Conservation (phyloP, 2,113 vertebrate genomes). For the Hirundichthys speculiger region DNA sequence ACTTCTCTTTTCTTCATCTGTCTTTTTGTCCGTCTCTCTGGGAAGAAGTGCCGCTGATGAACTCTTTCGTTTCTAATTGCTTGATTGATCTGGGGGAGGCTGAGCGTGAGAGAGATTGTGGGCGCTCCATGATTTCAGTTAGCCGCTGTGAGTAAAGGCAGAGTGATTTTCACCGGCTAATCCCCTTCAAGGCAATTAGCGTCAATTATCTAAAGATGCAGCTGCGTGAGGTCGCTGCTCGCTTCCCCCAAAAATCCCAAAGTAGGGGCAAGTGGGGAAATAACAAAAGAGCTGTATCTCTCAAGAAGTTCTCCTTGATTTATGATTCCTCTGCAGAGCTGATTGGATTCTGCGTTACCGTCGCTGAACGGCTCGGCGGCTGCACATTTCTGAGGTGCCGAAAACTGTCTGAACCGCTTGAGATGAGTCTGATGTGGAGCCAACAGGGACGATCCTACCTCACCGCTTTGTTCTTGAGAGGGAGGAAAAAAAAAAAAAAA, state of each 20-base stretch:
- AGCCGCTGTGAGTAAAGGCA: conserved; percentile 55
- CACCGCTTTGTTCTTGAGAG: conserved; percentile 10
- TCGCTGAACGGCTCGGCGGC: conserved; percentile 29
- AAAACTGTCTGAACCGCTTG: conserved; percentile 33
- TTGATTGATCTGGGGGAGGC: conserved; percentile 72
- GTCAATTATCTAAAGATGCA: conserved; percentile 78
- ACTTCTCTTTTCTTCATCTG: conserved; percentile 35
- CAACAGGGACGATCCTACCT: neutral
- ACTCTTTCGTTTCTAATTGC: conserved; percentile 68
- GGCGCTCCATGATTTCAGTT: conserved; percentile 64
- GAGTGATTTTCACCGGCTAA: conserved; percentile 72
- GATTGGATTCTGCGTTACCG: conserved; percentile 32
- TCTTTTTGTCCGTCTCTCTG: conserved; percentile 52
- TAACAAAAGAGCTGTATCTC: conserved; percentile 22
- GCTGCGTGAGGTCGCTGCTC: conserved; percentile 63
- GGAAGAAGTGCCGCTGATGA: conserved; percentile 74
- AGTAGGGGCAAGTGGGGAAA: conserved; percentile 42
- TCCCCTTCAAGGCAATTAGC: conserved; percentile 78
- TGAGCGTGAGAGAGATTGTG: conserved; percentile 12
- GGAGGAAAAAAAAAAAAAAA: neutral
- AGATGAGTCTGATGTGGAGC: conserved; percentile 13
- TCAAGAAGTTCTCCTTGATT: conserved; percentile 44
- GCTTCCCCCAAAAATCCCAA: conserved; percentile 38
- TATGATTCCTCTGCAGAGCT: conserved; percentile 22
- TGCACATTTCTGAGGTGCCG: conserved; percentile 16